Percentiles rank a stretch among this genome's conserved stretches.
Conservation (phyloP, 2,113 vertebrate species). For the Syngnathus scovelli region DNA sequence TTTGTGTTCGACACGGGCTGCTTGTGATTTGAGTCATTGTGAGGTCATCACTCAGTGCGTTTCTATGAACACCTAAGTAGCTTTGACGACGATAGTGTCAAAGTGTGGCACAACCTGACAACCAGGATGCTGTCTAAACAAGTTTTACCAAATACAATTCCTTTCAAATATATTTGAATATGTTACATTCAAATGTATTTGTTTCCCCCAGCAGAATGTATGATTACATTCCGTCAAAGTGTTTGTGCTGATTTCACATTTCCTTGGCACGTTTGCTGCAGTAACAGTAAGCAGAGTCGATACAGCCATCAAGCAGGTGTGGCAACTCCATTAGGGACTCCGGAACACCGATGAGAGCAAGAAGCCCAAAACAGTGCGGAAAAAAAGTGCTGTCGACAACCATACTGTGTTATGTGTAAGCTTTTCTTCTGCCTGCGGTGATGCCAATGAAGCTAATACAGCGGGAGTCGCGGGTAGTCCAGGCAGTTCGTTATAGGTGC, state of each 20-base stretch:
- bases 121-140: background rate
- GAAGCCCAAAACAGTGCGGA: slow-evolving; percentile 50
- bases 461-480: slow-evolving; percentile 48
- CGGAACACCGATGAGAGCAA: slow-evolving; percentile 51
- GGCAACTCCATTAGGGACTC: slow-evolving; percentile 45
- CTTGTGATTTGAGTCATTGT: slow-evolving; percentile 29
- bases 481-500: slow-evolving; percentile 48
- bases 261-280: slow-evolving; percentile 26
- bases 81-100: background rate
- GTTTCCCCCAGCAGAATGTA: background rate
- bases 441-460: slow-evolving; percentile 60
- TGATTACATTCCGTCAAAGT: slow-evolving; percentile 32
- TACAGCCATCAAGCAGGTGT: slow-evolving; percentile 57
- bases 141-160: too few species aligned
- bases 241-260: slow-evolving; percentile 27
- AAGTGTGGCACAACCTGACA: background rate
- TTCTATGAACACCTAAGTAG: background rate
- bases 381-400: slow-evolving; percentile 51
- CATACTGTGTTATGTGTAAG: slow-evolving; percentile 54
- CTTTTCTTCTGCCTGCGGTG: slow-evolving; percentile 43
- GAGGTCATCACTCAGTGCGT: slow-evolving; percentile 25
- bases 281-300: slow-evolving; percentile 34
- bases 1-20: slow-evolving; percentile 20
- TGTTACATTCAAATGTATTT: too few species aligned
- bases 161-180: too few species aligned